Conservation (phyloP, 2,113 vertebrate species). For the Neolamprologus hecqui region DNA sequence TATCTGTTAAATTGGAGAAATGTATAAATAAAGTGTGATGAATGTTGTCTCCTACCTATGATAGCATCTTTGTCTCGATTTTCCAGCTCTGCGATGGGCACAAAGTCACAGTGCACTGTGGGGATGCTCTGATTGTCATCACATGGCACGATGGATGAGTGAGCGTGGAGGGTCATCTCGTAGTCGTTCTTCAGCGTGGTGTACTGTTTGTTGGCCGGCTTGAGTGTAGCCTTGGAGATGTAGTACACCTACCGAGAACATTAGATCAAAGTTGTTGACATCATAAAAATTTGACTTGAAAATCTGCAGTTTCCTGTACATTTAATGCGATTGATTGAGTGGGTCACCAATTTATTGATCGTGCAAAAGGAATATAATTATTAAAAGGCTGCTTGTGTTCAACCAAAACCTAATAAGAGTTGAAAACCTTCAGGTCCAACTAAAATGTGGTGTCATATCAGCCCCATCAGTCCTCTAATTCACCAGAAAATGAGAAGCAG, state of each 20-base stretch:
- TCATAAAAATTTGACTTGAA: neutral
- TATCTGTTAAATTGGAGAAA: neutral
- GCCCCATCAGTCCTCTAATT: slow-evolving; percentile 49
- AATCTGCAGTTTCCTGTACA: neutral
- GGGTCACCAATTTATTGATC: neutral
- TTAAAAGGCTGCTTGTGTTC: neutral
- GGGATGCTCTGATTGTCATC: slow-evolving; percentile 73
- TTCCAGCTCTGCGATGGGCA: slow-evolving; percentile 79
- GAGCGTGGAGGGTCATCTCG: slow-evolving; percentile 81
- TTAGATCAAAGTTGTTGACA: neutral
- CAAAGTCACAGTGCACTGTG: slow-evolving; percentile 78
- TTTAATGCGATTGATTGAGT: neutral
- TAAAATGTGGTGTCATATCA: slow-evolving; percentile 32
- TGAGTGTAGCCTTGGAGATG: slow-evolving; percentile 82
- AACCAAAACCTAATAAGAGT: neutral
- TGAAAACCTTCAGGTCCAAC: slow-evolving; percentile 17
- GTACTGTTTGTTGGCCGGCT: slow-evolving; percentile 87
- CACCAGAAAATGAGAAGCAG: slow-evolving; percentile 55
- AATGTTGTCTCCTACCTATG: slow-evolving; percentile 70
- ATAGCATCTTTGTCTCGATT: slow-evolving; percentile 75
- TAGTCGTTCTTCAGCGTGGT: slow-evolving; percentile 83
- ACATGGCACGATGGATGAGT: slow-evolving; percentile 80
- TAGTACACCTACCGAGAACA: slow-evolving; percentile 78
- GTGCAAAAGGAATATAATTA: slow-evolving; percentile 2
- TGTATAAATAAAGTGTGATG: neutral